phyloP scores from a whole-genome alignment of 35 echinoderm and acorn worm genomes.

The Diadema setosum region DNA sequence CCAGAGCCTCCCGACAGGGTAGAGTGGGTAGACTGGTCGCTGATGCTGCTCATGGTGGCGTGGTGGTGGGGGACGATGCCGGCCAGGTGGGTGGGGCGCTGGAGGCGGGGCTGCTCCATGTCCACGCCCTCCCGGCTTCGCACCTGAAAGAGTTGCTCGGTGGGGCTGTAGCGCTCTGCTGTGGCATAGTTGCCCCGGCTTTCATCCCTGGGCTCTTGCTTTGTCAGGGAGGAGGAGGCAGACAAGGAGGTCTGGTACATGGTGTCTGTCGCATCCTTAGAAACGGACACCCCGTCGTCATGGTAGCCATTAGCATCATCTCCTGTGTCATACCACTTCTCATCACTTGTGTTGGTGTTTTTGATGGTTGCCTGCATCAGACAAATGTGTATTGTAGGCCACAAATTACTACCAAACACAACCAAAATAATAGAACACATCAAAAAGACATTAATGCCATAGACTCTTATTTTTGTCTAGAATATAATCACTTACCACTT shows the following conservation, averaged over 20 bases:
- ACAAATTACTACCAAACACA: not conserved
- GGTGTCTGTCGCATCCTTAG: slow-evolving; percentile 36
- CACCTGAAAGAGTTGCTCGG: slow-evolving; percentile 62
- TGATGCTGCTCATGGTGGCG: slow-evolving; percentile 67
- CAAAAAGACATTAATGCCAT: not conserved
- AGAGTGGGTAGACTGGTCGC: slow-evolving; percentile 64
- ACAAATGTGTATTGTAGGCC: no score
- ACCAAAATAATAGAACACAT: not conserved
- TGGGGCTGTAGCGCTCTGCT: slow-evolving; percentile 82
- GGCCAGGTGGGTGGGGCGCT: not conserved
- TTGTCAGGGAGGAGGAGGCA: not conserved
- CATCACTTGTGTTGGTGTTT: slow-evolving; percentile 72
- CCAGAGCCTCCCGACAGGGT: slow-evolving; percentile 23
- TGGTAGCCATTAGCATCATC: slow-evolving; percentile 82
- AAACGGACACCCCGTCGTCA: slow-evolving; percentile 57
- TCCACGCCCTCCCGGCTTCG: not conserved
- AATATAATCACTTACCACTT: not conserved
- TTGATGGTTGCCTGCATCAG: slow-evolving; percentile 72
- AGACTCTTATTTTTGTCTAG: not conserved
- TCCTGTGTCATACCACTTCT: slow-evolving; percentile 90
- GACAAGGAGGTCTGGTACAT: slow-evolving; percentile 18
- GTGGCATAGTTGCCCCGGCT: slow-evolving; percentile 45
- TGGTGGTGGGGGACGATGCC: slow-evolving; percentile 5
- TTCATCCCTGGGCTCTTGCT: not conserved
- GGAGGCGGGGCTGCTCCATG: not conserved